Evolutionary conservation across 2,113 vertebrate genomes (phyloP).

Genomic region (Saccopteryx bilineata): DNA sequence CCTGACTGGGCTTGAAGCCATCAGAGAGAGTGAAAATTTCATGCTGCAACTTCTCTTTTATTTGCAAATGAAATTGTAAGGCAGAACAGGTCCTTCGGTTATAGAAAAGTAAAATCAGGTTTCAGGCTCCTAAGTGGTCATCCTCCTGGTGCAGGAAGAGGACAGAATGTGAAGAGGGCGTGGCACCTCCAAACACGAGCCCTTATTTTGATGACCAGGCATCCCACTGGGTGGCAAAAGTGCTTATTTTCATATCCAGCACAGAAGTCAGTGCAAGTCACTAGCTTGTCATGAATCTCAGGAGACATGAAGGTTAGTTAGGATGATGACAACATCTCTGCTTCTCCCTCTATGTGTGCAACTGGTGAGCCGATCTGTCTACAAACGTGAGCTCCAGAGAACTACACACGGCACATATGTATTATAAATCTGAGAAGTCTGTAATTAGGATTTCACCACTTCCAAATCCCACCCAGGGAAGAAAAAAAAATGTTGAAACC

Average conservation of each 20-base stretch:
- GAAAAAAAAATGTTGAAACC: neutral
- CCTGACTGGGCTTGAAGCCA: too few relatives aligned
- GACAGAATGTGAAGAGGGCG: accelerated
- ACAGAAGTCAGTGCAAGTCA: neutral
- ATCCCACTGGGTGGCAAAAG: neutral
- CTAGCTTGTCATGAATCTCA: too few relatives aligned
- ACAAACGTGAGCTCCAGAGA: neutral
- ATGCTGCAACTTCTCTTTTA: neutral
- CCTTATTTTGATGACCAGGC: neutral
- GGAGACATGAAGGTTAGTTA: neutral
- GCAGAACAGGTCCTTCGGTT: neutral
- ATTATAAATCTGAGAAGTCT: neutral
- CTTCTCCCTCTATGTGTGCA: accelerated
- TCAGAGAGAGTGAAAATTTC: neutral
- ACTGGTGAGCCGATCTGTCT: neutral
- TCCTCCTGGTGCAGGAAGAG: accelerated
- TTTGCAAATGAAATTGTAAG: neutral
- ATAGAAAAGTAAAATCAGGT: neutral
- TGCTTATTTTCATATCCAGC: neutral
- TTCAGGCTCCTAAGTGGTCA: neutral
- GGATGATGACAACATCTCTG: neutral
- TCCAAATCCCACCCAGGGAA: neutral
- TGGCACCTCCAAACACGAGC: neutral
- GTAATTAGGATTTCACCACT: neutral
- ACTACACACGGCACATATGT: accelerated